Conservation (phyloP, 2,888 invertebrate species). For the Euphydryas editha region DNA sequence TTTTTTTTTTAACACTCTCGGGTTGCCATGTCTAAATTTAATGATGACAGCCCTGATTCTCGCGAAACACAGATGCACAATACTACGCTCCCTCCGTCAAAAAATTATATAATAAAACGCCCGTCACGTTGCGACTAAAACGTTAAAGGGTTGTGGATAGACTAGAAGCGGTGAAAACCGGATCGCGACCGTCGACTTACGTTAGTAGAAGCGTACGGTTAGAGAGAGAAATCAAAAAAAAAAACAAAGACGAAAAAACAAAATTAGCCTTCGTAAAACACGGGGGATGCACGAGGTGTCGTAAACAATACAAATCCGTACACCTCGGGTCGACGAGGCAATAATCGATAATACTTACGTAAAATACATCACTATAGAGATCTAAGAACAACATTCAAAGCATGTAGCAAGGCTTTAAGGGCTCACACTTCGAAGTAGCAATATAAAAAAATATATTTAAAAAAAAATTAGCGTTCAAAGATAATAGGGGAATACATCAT, state of each 20-base stretch:
- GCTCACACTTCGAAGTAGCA: slow-evolving; percentile 53
- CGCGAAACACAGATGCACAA: slow-evolving; percentile 80
- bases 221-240: slow-evolving; percentile 49
- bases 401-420: slow-evolving; percentile 63
- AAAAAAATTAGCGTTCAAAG: slow-evolving; percentile 52
- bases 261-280: slow-evolving; percentile 58
- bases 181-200: slow-evolving; percentile 67
- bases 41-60: slow-evolving; percentile 57
- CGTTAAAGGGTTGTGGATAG: slow-evolving; percentile 80
- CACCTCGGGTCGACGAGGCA: slow-evolving; percentile 58
- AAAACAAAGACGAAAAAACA: slow-evolving; percentile 43
- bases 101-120: slow-evolving; percentile 51
- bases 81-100: slow-evolving; percentile 77
- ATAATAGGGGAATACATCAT: slow-evolving; percentile 66
- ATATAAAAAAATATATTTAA: slow-evolving; percentile 49
- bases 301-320: slow-evolving; percentile 59
- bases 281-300: slow-evolving; percentile 81
- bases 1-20: slow-evolving; percentile 35
- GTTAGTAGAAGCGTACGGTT: slow-evolving; percentile 82
- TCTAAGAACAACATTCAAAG: slow-evolving; percentile 78
- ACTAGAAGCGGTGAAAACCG: slow-evolving; percentile 57
- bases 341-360: slow-evolving; percentile 57
- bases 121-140: slow-evolving; percentile 73
- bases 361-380: slow-evolving; percentile 49
- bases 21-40: slow-evolving; percentile 52